These are phyloP conservation scores for Mamestra configurata DNA, from an alignment of 1,140 invertebrate genomes.

Conservation along the genomic window DNA sequence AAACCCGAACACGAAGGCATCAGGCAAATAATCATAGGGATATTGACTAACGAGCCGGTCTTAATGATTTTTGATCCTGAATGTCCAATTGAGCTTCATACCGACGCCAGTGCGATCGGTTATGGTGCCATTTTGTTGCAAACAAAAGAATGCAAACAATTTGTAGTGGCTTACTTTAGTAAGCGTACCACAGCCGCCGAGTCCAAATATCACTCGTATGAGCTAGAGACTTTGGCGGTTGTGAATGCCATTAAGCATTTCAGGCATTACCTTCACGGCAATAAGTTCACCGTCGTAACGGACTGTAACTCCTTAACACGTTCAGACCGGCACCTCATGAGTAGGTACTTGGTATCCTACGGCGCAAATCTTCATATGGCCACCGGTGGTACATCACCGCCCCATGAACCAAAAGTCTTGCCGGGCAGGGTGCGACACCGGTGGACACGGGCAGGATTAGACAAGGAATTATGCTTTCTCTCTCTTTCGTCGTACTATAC, in stretches of 20 bases:
- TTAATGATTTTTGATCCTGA: not conserved
- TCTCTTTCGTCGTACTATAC: no score
- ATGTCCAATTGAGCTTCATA: not conserved
- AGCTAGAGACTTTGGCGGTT: not conserved
- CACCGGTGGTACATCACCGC: no score
- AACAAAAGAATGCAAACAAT: not conserved
- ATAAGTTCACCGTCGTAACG: not conserved
- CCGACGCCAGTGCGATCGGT: not conserved
- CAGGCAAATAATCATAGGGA: not conserved
- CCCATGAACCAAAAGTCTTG: no score
- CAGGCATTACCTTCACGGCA: not conserved
- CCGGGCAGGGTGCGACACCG: no score
- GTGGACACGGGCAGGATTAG: no score
- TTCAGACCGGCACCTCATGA: no score
- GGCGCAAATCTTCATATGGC: no score
- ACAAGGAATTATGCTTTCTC: no score
- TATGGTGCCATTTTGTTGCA: not conserved
- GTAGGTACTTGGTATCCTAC: no score
- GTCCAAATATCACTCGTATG: not conserved
- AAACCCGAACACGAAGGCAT: not conserved
- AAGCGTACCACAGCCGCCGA: not conserved
- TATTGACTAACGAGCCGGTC: not conserved
- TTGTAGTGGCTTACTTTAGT: not conserved
- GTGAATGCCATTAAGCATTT: not conserved
- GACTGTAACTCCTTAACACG: not conserved